Percentiles rank a stretch among this genome's conserved stretches.
Evolutionary conservation across 1,140 invertebrate genomes (phyloP).

Genomic region (Eciton burchellii): DNA sequence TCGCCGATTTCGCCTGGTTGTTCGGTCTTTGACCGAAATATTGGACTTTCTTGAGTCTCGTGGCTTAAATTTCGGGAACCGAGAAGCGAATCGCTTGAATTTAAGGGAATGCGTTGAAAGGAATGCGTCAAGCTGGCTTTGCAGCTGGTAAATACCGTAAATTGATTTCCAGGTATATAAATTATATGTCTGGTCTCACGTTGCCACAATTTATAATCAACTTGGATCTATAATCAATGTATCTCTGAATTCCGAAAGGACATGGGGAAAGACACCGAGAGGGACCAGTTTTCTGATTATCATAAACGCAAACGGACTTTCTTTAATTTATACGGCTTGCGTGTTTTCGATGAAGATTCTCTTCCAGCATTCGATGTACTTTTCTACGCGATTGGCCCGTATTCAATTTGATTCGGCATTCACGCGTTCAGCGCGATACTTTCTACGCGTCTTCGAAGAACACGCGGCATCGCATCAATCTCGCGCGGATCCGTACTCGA

Average conservation of each 20-base stretch:
- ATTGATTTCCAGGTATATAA: too few species aligned
- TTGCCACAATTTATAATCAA: conserved; percentile 7
- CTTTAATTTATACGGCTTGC: background rate
- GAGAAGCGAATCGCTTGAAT: background rate
- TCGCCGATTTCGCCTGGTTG: too few species aligned
- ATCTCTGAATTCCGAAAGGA: background rate
- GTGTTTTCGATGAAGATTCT: conserved; percentile 17
- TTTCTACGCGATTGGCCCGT: background rate
- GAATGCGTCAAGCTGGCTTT: too few species aligned
- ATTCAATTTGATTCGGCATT: conserved; percentile 1
- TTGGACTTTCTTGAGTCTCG: too few species aligned
- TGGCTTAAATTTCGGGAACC: too few species aligned
- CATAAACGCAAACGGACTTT: background rate
- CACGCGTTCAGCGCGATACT: background rate
- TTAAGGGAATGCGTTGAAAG: too few species aligned
- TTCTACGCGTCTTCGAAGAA: background rate
- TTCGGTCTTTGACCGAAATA: too few species aligned
- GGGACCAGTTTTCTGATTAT: background rate
- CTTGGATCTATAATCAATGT: background rate
- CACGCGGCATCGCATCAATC: background rate
- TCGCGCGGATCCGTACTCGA: background rate
- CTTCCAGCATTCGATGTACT: background rate
- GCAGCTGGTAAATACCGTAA: too few species aligned
- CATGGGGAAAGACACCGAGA: background rate
- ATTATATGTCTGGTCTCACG: too few species aligned